A percentile compares a stretch with the other conserved stretches of the same genome.
phyloP scores from a whole-genome alignment of 2,113 vertebrate species.

The Callithrix jacchus region DNA sequence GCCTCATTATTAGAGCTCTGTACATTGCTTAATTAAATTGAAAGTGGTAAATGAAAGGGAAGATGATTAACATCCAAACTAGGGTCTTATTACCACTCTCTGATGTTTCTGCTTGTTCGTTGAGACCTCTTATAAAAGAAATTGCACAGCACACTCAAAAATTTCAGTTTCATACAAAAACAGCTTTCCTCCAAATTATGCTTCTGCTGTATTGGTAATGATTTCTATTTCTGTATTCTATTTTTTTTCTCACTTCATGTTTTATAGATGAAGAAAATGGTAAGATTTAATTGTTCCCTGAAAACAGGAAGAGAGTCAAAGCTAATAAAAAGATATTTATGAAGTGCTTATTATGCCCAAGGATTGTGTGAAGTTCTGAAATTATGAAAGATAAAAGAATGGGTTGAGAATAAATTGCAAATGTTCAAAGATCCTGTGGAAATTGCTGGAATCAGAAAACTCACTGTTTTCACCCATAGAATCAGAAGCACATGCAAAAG shows the following conservation, averaged over 20 bases:
- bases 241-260: constrained; percentile 47
- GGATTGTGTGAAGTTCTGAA: neutral
- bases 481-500: too few relatives aligned
- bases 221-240: constrained; percentile 68
- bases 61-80: constrained; percentile 68
- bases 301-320: constrained; percentile 41
- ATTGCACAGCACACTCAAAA: neutral
- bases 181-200: constrained; percentile 60
- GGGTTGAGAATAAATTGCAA: neutral
- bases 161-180: constrained; percentile 40
- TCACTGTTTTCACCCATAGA: too few relatives aligned
- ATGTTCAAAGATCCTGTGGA: neutral
- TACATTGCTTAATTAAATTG: constrained; percentile 80
- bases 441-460: neutral
- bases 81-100: constrained; percentile 59
- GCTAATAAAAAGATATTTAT: constrained; percentile 9
- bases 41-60: constrained; percentile 73
- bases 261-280: constrained; percentile 71
- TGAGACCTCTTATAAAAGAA: constrained; percentile 61
- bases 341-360: neutral
- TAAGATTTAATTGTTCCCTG: constrained; percentile 50
- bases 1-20: constrained; percentile 74
- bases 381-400: neutral
- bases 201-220: constrained; percentile 54
- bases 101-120: constrained; percentile 66